Evolutionary conservation across 2,888 invertebrate genomes (phyloP), one percentile per base, ranked within the genome.

Genomic region (Pteria penguin): DNA sequence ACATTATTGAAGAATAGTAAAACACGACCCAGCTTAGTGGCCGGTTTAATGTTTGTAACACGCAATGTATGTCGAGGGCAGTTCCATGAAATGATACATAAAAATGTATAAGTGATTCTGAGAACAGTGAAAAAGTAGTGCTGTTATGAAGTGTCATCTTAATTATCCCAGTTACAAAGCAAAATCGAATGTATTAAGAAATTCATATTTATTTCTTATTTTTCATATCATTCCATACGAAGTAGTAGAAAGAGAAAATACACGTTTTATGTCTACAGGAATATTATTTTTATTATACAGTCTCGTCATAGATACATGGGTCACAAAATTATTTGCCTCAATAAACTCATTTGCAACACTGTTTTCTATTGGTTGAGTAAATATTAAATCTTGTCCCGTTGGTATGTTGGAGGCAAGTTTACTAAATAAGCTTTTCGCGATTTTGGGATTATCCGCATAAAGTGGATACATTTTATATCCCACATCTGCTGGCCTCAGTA

Each of bases 211-310:
- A n/a, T n/a, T n/a, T n/a, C n/a, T n/a, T n/a, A n/a, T n/a, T n/a
- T n/a, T n/a, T n/a, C n/a, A n/a, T n/a, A 83, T 82, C 27, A 86
- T 84, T n/a, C 78, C 84, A 71, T 82, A 84, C 60, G 84, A 83
- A 0, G 85, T 84, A 8, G 82, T 80, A 1, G 83, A 83, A 14
- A 82, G 78, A 3, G 84, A 84, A 60, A 82, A 86, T 0, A 86
- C 80, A 8, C 85, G 66, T 2, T 66, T 70, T 3, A 79, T 75
- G 52, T 86, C 85, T 0, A 81, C 83, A 0, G 71, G 72, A 69
- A 86, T 79, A 58, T 83, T 77, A 81, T 80, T 80, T 67, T 86
- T 84, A 61, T 86, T 86, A 65, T 86, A 86, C 5, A 86, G 69
- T 26, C 85, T 72, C 0, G 85, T 83, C 85, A 84, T 86, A 2